A percentile compares a stretch with the other conserved stretches of the same genome.
Conservation (phyloP, 2,113 vertebrate species). For the Labeo catla region DNA sequence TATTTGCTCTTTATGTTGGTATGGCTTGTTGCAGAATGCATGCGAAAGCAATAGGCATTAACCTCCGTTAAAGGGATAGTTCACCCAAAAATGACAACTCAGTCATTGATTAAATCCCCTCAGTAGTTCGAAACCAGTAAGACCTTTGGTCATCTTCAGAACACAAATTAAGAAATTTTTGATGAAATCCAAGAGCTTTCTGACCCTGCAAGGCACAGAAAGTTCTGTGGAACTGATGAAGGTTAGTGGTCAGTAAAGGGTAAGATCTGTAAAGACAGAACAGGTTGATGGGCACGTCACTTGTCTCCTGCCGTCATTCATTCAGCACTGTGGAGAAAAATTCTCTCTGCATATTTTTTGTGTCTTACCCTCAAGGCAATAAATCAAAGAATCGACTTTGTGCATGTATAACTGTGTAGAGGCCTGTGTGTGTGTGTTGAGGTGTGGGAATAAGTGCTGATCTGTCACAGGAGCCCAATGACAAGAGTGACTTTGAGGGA, state of each 20-base stretch:
- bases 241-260: background rate
- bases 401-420: slow-evolving; percentile 5
- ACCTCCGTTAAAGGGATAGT: too few species aligned
- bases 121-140: too few species aligned
- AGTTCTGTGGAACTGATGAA: background rate
- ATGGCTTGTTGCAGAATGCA: too few species aligned
- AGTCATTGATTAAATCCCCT: too few species aligned
- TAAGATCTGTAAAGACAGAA: background rate
- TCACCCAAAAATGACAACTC: too few species aligned
- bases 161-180: too few species aligned
- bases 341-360: slow-evolving; percentile 16
- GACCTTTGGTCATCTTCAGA: too few species aligned
- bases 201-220: too few species aligned
- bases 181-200: too few species aligned
- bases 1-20: background rate
- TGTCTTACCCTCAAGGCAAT: slow-evolving; percentile 24
- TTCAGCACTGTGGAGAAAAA: slow-evolving; percentile 15
- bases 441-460: slow-evolving; percentile 45
- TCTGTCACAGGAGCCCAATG: slow-evolving; percentile 53
- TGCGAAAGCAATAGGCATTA: too few species aligned
- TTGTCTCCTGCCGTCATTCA: slow-evolving; percentile 30
- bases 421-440: background rate
- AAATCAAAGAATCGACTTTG: slow-evolving; percentile 45
- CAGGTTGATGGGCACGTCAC: slow-evolving; percentile 13
- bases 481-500: slow-evolving; percentile 51